Conservation (phyloP, 2,888 invertebrate genomes). For the Aricia artaxerxes region DNA sequence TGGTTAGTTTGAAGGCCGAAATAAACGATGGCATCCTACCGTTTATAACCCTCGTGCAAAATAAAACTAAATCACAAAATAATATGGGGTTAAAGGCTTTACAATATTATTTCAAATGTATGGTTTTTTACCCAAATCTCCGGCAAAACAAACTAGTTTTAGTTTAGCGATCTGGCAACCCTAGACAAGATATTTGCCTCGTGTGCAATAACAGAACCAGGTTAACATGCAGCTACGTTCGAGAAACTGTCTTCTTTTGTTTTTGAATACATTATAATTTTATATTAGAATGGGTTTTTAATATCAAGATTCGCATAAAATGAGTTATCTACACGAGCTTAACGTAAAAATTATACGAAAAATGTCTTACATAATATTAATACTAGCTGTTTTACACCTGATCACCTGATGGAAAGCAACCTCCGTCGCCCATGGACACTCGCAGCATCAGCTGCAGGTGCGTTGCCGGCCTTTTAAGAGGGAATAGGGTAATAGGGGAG, state of each 20-base stretch:
- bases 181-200: neutral
- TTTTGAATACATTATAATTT: neutral
- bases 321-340: no score
- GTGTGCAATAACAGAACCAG: neutral
- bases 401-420: no score
- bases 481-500: no score
- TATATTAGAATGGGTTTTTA: no score
- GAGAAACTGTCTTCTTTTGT: neutral
- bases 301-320: no score
- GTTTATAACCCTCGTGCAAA: no score
- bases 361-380: no score
- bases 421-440: no score
- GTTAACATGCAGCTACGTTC: constrained; percentile 1
- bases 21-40: neutral
- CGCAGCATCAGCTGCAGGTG: no score
- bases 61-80: neutral
- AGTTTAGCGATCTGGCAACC: neutral
- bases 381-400: no score
- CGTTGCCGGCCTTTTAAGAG: no score
- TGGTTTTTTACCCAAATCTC: neutral
- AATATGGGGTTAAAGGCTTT: neutral
- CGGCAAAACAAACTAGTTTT: neutral
- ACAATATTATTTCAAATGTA: neutral
- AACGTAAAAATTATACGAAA: no score
- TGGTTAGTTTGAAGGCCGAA: neutral